Conservation (phyloP, 2,888 invertebrate genomes). For the Ectemnius cavifrons region DNA sequence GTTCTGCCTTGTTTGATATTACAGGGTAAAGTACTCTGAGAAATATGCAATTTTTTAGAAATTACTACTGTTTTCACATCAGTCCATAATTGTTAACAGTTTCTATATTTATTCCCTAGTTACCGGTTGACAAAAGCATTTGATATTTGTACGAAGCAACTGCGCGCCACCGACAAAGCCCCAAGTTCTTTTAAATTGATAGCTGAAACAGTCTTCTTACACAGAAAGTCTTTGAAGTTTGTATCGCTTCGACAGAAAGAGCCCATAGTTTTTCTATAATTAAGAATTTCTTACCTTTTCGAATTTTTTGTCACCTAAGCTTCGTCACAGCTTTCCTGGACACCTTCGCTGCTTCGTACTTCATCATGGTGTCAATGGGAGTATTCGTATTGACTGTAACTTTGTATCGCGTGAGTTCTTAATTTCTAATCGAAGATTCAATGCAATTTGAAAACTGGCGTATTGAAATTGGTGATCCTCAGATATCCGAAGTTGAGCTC, state of each 20-base stretch:
- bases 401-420: neutral
- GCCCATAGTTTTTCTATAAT: neutral
- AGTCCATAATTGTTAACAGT: neutral
- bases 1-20: neutral
- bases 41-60: neutral
- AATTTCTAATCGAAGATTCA: neutral
- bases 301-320: neutral
- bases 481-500: neutral
- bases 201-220: neutral
- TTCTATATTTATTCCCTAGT: no score
- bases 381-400: neutral
- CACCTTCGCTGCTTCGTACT: neutral
- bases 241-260: neutral
- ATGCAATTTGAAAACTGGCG: neutral
- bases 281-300: neutral
- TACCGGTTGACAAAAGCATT: neutral
- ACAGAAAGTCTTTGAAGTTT: neutral
- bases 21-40: neutral
- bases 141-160: neutral
- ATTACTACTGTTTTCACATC: neutral
- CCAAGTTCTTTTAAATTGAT: neutral
- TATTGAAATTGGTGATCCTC: constrained; percentile 2
- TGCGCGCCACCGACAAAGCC: neutral
- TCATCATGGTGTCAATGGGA: neutral
- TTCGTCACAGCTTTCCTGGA: neutral